A percentile compares a stretch with the other conserved stretches of the same genome.
Conservation (phyloP, 1,140 invertebrate genomes). For the Tribolium madens region DNA sequence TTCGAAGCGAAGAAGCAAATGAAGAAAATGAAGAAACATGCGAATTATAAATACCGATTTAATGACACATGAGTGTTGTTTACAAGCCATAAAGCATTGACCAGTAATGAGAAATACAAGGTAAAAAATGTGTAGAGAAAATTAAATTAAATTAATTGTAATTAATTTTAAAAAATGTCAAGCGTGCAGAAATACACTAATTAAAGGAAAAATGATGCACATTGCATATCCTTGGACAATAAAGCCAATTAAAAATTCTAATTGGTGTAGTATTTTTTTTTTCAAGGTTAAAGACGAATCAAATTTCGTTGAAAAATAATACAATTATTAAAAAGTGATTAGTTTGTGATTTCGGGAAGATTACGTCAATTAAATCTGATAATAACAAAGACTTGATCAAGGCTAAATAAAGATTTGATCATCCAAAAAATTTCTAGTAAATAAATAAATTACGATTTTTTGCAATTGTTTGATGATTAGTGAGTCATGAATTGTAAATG, state of each 20-base stretch:
- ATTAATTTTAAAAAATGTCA: background rate
- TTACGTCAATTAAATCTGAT: background rate
- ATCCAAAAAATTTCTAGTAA: background rate
- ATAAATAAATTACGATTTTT: background rate
- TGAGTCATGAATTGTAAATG: background rate
- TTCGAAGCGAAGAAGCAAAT: constrained; percentile 35
- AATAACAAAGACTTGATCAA: background rate
- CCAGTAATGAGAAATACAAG: constrained; percentile 7
- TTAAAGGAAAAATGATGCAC: background rate
- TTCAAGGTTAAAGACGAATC: background rate
- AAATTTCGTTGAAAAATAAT: background rate
- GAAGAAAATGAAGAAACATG: constrained; percentile 47
- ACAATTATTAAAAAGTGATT: background rate
- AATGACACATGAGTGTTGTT: constrained; percentile 50
- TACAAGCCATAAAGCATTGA: constrained; percentile 12
- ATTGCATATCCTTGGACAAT: background rate
- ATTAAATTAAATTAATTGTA: background rate
- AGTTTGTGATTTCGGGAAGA: background rate
- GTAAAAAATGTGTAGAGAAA: background rate
- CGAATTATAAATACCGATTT: constrained; percentile 54
- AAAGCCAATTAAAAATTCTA: background rate
- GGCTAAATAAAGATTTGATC: background rate
- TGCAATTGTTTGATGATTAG: background rate
- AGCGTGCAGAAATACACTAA: background rate
- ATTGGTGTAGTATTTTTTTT: background rate